These are phyloP conservation scores for Eristalis tenax DNA, from an alignment of 2,888 invertebrate genomes.

Conservation along the genomic window DNA sequence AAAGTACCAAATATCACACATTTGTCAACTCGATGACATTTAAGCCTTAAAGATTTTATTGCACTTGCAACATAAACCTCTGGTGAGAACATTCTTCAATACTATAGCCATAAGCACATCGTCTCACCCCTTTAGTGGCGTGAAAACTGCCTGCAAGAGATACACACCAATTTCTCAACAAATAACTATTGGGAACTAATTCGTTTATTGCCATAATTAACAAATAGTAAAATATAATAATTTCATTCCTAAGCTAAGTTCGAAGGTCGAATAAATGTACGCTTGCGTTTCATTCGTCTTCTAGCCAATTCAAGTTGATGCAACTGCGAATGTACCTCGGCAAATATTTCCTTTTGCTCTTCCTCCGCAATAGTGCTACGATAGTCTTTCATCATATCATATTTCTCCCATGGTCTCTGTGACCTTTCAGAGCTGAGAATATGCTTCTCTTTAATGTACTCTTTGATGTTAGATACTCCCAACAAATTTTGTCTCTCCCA, in stretches of 20 bases:
- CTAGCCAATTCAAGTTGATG: slow-evolving; percentile 87
- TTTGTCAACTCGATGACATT: too few relatives aligned
- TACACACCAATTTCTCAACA: not conserved
- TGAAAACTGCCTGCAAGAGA: too few relatives aligned
- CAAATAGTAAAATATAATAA: not conserved
- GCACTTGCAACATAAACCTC: too few relatives aligned
- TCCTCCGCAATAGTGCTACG: slow-evolving; percentile 93
- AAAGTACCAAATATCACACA: too few relatives aligned
- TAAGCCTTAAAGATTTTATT: too few relatives aligned
- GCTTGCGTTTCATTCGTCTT: slow-evolving; percentile 84
- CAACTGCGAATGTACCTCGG: slow-evolving; percentile 90
- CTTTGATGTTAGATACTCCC: slow-evolving; percentile 86
- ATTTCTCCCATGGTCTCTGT: slow-evolving; percentile 92
- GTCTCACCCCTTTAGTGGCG: slow-evolving; percentile 77
- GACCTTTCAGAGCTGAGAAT: slow-evolving; percentile 83
- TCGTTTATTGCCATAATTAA: slow-evolving; percentile 1
- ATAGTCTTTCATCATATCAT: slow-evolving; percentile 96
- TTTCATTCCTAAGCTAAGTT: slow-evolving; percentile 79
- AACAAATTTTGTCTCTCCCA: slow-evolving; percentile 92
- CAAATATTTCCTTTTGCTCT: slow-evolving; percentile 92
- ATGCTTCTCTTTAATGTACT: slow-evolving; percentile 83
- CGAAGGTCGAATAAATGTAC: slow-evolving; percentile 84
- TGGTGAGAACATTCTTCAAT: too few relatives aligned
- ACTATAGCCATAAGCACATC: too few relatives aligned
- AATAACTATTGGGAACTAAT: slow-evolving; percentile 16